Base-by-base conservation (phyloP, 2,113 vertebrate genomes). In the Epinephelus fuscoguttatus region DNA sequence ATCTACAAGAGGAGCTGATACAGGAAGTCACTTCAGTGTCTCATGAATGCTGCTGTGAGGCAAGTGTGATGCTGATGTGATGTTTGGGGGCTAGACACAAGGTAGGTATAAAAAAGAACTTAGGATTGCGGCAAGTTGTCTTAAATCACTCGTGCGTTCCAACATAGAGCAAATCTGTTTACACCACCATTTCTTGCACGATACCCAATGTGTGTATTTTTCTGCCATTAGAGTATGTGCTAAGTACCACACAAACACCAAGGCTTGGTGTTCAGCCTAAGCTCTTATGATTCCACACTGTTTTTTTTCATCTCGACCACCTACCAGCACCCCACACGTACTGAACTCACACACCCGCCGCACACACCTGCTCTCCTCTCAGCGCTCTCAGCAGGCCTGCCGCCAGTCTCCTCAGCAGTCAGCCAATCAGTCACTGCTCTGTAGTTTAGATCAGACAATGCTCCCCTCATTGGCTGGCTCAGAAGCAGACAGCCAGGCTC, bases 331-430 rank as follows among this genome's bases (percentile, higher is more conserved):
- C 52, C 37, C 61, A 75, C 72, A 50, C 3, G 1, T 74, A 30
- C 57, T 56, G 52, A 82, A 56, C 66, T 68, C 61, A 42, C 57
- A 68, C 56, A 69, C 13, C 17, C 63, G n/a, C 53, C 77, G 18
- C 82, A 83, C 81, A 82, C 87, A 88, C 89, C 89, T 91, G 92
- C 86, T 84, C 49, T 30, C 62, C 67, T 60, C 72, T 83, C 78
- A 56, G 18, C 0, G 71, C 74, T 82, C 87, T 84, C 91, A 85
- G 87, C 90, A 82, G 86, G 88, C 68, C 50, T 66, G 66, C 78
- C 47, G 66, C 80, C 81, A 40, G 80, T 79, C 78, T 62, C 61
- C 82, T 37, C 83, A 74, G 81, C 89, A 82, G 92, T 79, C 84
- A 63, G 70, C 91, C 88, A 92, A 88, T 88, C 89, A 87, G 80